These are phyloP conservation scores for Chloromyia formosa DNA, from an alignment of 2,888 invertebrate species.

Conservation along the genomic window DNA sequence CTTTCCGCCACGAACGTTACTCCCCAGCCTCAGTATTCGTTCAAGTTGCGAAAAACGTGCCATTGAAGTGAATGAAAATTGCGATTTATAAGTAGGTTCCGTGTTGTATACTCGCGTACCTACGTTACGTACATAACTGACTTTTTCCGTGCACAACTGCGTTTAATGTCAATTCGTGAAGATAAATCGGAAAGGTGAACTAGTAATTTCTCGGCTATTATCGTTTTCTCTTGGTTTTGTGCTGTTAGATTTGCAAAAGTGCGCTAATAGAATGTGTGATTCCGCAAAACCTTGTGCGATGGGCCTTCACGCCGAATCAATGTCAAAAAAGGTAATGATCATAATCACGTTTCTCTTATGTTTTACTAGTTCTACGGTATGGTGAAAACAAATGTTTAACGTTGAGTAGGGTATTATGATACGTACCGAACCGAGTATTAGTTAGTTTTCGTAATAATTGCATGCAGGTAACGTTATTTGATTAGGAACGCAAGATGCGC, in stretches of 20 bases:
- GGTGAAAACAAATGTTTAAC: background rate
- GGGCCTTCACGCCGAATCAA: slow-evolving; percentile 22
- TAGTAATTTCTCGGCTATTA: slow-evolving; percentile 35
- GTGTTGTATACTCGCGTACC: background rate
- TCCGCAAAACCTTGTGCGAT: slow-evolving; percentile 24
- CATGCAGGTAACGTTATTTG: too few relatives aligned
- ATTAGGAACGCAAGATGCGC: too few relatives aligned
- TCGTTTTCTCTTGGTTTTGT: background rate
- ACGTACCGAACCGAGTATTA: too few relatives aligned
- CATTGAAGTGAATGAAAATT: background rate
- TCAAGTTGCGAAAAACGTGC: too few relatives aligned
- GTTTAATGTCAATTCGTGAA: slow-evolving; percentile 9
- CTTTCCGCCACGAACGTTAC: too few relatives aligned
- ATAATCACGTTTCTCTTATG: slow-evolving; percentile 12
- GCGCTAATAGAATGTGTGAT: slow-evolving; percentile 15
- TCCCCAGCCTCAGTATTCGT: too few relatives aligned
- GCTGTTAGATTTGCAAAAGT: slow-evolving; percentile 3
- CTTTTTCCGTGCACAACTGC: too few relatives aligned
- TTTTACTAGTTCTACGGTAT: background rate
- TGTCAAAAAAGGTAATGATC: slow-evolving; percentile 35
- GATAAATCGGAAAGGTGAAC: slow-evolving; percentile 32
- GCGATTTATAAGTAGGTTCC: slow-evolving; percentile 10
- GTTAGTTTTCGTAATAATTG: too few relatives aligned
- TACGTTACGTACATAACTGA: background rate
- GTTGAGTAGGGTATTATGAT: background rate